These are phyloP conservation scores for Xyliphius kryptos DNA, from an alignment of 2,113 vertebrate species.

Conservation along the genomic window DNA sequence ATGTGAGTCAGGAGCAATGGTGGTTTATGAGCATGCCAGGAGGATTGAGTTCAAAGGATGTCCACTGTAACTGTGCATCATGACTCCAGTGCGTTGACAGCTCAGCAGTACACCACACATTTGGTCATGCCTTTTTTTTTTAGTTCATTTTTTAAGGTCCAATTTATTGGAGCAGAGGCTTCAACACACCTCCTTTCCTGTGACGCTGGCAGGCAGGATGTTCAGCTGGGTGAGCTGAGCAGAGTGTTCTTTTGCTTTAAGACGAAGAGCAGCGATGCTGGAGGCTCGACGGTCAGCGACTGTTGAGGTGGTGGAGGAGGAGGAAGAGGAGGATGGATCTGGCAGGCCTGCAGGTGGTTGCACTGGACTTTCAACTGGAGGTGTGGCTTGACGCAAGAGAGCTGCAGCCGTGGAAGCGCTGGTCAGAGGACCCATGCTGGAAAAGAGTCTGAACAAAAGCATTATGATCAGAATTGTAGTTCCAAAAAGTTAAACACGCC, in stretches of 20 bases:
- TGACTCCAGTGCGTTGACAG: conserved; percentile 37
- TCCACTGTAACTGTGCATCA: conserved; percentile 21
- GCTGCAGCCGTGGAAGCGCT: conserved; percentile 89
- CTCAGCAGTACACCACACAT: conserved; percentile 65
- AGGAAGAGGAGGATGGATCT: conserved; percentile 68
- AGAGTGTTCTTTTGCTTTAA: conserved; percentile 95
- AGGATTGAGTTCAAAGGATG: conserved; percentile 8
- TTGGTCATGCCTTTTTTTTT: conserved; percentile 72
- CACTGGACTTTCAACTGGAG: conserved; percentile 74
- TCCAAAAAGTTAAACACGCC: background rate
- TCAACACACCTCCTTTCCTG: conserved; percentile 98
- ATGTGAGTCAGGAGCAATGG: conserved; percentile 1
- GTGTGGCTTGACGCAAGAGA: conserved; percentile 79
- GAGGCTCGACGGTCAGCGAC: conserved; percentile 88
- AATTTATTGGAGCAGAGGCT: conserved; percentile 42
- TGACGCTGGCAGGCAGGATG: conserved; percentile 82
- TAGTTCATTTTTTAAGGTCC: conserved; percentile 15
- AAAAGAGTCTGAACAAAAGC: conserved; percentile 77
- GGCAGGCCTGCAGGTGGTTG: conserved; percentile 60
- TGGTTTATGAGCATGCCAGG: conserved; percentile 13
- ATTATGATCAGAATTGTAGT: background rate
- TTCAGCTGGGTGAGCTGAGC: conserved; percentile 97
- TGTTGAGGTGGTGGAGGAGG: conserved; percentile 58
- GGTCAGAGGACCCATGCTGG: conserved; percentile 87
- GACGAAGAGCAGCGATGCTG: conserved; percentile 89